phyloP scores from a whole-genome alignment of 2,888 invertebrate species.

The Mantis religiosa region DNA sequence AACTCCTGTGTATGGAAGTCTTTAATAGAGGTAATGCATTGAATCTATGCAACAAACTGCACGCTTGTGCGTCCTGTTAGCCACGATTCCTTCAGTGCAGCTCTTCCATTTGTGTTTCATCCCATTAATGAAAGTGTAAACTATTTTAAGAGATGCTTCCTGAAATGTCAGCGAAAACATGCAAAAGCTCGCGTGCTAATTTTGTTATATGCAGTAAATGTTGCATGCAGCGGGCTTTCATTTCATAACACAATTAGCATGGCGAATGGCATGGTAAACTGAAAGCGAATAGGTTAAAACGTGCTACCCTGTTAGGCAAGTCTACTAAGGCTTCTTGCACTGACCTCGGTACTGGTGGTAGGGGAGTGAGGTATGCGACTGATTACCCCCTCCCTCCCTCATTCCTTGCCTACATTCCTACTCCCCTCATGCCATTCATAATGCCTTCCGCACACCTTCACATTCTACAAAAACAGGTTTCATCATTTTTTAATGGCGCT shows the following conservation, averaged over 20 bases:
- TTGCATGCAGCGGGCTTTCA: neutral
- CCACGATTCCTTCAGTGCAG: too few species aligned
- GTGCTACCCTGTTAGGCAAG: neutral
- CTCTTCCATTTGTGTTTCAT: too few species aligned
- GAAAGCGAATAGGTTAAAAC: neutral
- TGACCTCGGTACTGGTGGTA: neutral
- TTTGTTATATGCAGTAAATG: neutral
- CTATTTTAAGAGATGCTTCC: too few species aligned
- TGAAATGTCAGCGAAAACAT: too few species aligned
- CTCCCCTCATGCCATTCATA: neutral
- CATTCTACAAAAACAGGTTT: neutral
- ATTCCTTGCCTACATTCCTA: neutral
- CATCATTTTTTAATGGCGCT: neutral
- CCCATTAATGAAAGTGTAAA: too few species aligned
- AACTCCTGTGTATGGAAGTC: too few species aligned
- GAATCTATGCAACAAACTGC: too few species aligned
- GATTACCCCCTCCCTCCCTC: neutral
- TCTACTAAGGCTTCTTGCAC: neutral
- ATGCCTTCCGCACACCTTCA: neutral
- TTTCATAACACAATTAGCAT: neutral
- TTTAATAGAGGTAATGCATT: too few species aligned
- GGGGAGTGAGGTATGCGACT: neutral
- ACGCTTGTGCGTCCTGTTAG: too few species aligned
- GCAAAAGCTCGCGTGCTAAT: too few species aligned
- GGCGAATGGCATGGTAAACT: neutral